Evolutionary conservation across 2,113 vertebrate genomes (phyloP), one percentile per base, ranked within the genome.

Genomic region (Chloebia gouldiae): DNA sequence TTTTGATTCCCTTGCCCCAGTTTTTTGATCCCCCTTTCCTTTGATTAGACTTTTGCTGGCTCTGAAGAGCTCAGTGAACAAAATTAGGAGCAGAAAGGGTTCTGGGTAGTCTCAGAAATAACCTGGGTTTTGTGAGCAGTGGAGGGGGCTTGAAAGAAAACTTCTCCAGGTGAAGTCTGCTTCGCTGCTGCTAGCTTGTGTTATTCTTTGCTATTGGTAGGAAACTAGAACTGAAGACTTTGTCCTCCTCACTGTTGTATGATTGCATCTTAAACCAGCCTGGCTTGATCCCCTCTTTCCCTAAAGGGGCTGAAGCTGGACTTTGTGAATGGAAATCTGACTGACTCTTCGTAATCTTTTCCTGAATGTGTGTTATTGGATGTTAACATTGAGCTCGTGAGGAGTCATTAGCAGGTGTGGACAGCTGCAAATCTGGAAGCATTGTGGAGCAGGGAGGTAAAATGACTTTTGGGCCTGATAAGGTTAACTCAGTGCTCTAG

Each of bases 111-210:
- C 50, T 51, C 15, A 15, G 70, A 82, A 86, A 66, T 66, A 82
- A 76, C 13, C 60, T 88, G 84, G 16, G 16, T 72, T 91, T 76
- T 54, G 22, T 3, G 1, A 49, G 31, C 27, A 49, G 40, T 51
- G 35, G 30, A 59, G 39, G 10, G 49, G n/a, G 6, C 20, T 59
- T 63, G 63, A 57, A 86, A 86, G 61, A 66, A 66, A 47, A 49
- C 57, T 81, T 27, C 12, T 54, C 15, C 59, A 45, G 24, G 7
- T 7, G 63, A 80, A 76, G 50, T 25, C n/a, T 71, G n/a, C 42
- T 53, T 66, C 1, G 0, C 39, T 71, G 53, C 66, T 53, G 37
- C 11, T 49, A 66, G 45, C 6, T 13, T 0, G 0, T 12, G 8
- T 3, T 70, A 13, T 42, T 88, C 54, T 60, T 39, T 68, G 63